Evolutionary conservation across 1,140 invertebrate species (phyloP).

Genomic region (Dinothrombium tinctorium): DNA sequence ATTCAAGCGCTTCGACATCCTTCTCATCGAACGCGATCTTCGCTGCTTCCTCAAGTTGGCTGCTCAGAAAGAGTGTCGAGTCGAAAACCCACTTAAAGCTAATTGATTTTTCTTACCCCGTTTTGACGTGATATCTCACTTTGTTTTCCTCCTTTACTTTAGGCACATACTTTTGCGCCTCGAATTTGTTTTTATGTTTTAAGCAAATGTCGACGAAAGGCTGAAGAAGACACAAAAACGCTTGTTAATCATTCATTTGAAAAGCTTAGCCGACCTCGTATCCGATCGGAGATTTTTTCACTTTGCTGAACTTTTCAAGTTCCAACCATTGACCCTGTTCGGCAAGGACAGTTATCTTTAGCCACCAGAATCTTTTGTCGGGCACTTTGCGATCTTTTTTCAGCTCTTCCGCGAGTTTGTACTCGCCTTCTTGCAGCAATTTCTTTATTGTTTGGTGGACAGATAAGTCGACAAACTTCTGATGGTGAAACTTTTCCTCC

Average conservation of each 20-base stretch:
- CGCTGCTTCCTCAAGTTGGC: too few relatives aligned
- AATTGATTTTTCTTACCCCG: conserved; percentile 41
- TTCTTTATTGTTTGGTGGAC: conserved; percentile 59
- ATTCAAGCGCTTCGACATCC: too few relatives aligned
- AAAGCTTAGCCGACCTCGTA: conserved; percentile 36
- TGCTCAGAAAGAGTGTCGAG: too few relatives aligned
- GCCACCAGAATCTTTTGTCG: conserved; percentile 73
- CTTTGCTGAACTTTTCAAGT: conserved; percentile 65
- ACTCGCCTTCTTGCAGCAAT: conserved; percentile 43
- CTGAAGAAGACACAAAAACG: conserved; percentile 23
- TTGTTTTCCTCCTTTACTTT: conserved; percentile 59
- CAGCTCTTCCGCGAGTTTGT: conserved; percentile 65
- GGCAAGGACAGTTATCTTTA: conserved; percentile 49
- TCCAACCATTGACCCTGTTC: conserved; percentile 51
- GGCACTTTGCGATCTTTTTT: conserved; percentile 71
- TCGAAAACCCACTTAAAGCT: too few relatives aligned
- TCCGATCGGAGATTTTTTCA: conserved; percentile 75
- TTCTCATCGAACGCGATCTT: too few relatives aligned
- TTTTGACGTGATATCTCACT: conserved; percentile 63
- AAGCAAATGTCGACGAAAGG: conserved; percentile 80
- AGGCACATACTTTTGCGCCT: conserved; percentile 64
- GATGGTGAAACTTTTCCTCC: conserved; percentile 40
- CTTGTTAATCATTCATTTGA: not conserved
- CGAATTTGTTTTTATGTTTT: conserved; percentile 38
- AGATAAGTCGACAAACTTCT: conserved; percentile 39